These are phyloP conservation scores for Echinops telfairi DNA, from an alignment of 2,113 vertebrate species.

Conservation along the genomic window DNA sequence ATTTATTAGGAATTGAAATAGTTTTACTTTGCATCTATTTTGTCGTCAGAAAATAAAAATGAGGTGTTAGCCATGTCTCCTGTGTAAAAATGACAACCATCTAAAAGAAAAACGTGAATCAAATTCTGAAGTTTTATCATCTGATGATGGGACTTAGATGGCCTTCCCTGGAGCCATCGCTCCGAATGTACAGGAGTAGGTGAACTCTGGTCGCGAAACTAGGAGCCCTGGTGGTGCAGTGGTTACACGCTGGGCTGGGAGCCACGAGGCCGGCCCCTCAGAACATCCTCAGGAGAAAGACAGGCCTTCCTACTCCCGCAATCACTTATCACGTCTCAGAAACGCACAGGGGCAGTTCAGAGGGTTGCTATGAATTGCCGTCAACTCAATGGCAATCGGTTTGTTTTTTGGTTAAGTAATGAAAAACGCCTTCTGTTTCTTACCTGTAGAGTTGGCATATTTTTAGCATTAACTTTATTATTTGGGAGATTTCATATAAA, in stretches of 20 bases:
- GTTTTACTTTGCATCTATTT: slow-evolving; percentile 7
- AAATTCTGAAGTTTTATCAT: slow-evolving; percentile 6
- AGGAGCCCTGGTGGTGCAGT: no score
- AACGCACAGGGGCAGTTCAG: no score
- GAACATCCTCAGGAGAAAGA: no score
- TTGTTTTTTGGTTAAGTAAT: neutral
- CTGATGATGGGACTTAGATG: neutral
- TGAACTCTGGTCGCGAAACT: no score
- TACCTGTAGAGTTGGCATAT: neutral
- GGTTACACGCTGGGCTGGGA: no score
- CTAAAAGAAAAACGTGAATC: slow-evolving; percentile 6
- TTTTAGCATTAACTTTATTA: slow-evolving; percentile 24
- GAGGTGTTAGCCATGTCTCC: no score
- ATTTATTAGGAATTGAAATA: neutral
- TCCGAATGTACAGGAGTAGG: neutral
- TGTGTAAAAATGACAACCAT: neutral
- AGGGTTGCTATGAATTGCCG: no score
- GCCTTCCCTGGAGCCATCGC: neutral
- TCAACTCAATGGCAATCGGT: no score
- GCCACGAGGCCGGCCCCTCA: no score
- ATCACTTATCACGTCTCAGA: no score
- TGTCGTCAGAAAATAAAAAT: neutral
- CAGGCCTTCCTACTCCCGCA: no score
- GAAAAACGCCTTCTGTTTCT: neutral
- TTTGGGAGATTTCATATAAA: neutral